These are phyloP conservation scores for Lepidotrigona ventralis DNA, from an alignment of 1,140 invertebrate species.

Conservation along the genomic window DNA sequence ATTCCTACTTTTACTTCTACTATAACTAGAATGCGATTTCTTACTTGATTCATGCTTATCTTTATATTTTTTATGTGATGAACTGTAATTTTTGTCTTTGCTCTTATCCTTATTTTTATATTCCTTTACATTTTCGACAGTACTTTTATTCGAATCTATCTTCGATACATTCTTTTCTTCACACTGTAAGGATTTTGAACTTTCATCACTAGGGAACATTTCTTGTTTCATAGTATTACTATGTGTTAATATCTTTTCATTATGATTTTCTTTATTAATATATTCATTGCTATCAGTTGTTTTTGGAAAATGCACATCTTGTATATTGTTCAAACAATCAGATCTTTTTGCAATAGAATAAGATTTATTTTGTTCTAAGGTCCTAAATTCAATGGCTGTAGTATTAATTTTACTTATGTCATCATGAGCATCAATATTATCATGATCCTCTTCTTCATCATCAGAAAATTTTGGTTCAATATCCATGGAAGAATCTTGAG, in stretches of 20 bases:
- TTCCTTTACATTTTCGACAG: slow-evolving; percentile 27
- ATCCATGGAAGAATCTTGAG: slow-evolving; percentile 65
- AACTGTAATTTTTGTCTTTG: slow-evolving; percentile 40
- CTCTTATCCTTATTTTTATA: slow-evolving; percentile 49
- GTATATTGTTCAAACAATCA: background rate
- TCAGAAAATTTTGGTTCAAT: slow-evolving; percentile 74
- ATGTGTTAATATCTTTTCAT: background rate
- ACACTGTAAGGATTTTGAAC: background rate
- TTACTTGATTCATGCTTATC: background rate
- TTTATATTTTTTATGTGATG: slow-evolving; percentile 16
- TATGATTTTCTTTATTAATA: background rate
- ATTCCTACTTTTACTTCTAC: slow-evolving; percentile 3
- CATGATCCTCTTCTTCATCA: slow-evolving; percentile 64
- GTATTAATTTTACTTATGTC: background rate
- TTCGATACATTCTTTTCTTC: background rate
- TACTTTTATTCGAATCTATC: slow-evolving; percentile 57
- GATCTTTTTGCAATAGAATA: background rate
- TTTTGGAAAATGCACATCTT: background rate
- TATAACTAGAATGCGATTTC: background rate
- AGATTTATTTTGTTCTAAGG: background rate
- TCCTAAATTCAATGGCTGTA: background rate
- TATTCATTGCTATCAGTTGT: background rate
- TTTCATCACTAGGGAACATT: background rate
- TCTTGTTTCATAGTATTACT: background rate
- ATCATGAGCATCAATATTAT: background rate